A percentile compares a stretch with the other conserved stretches of the same genome.
These are phyloP conservation scores for Adelphocoris suturalis DNA, from an alignment of 2,888 invertebrate genomes.

Conservation along the genomic window DNA sequence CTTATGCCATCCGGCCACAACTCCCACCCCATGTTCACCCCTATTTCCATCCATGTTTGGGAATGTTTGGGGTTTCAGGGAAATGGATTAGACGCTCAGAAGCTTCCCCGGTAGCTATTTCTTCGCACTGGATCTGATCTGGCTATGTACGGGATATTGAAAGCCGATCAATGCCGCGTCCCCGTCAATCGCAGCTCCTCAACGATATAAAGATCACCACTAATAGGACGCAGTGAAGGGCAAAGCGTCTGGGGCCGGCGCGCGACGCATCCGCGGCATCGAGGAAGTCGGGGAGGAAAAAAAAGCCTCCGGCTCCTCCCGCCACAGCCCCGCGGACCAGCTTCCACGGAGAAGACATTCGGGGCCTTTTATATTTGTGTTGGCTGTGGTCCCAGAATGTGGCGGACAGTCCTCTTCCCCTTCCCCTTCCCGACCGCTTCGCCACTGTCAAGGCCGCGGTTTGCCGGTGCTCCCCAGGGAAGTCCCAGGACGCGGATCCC, in stretches of 20 bases:
- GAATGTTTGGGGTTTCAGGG: no score
- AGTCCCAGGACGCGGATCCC: background rate
- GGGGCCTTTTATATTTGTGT: constrained; percentile 58
- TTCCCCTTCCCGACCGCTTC: background rate
- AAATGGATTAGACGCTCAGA: no score
- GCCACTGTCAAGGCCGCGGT: constrained; percentile 52
- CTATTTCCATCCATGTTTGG: no score
- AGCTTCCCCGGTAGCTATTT: no score
- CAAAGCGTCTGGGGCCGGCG: constrained; percentile 2
- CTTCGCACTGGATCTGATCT: no score
- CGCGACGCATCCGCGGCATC: constrained; percentile 25
- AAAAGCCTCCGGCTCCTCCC: background rate
- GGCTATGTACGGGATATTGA: background rate
- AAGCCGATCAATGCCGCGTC: background rate
- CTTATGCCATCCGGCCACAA: no score
- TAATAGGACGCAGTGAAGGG: constrained; percentile 25
- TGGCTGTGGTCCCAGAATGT: constrained; percentile 57
- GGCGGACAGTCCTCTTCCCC: constrained; percentile 10
- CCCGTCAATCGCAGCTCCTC: background rate
- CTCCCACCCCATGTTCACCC: no score
- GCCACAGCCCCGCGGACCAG: background rate
- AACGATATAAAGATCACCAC: constrained; percentile 1
- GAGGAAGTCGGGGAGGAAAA: constrained; percentile 51
- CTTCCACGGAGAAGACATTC: background rate
- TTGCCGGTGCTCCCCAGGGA: constrained; percentile 7